Evolutionary conservation across 2,113 vertebrate species (phyloP).

Genomic region (Salvator merianae): DNA sequence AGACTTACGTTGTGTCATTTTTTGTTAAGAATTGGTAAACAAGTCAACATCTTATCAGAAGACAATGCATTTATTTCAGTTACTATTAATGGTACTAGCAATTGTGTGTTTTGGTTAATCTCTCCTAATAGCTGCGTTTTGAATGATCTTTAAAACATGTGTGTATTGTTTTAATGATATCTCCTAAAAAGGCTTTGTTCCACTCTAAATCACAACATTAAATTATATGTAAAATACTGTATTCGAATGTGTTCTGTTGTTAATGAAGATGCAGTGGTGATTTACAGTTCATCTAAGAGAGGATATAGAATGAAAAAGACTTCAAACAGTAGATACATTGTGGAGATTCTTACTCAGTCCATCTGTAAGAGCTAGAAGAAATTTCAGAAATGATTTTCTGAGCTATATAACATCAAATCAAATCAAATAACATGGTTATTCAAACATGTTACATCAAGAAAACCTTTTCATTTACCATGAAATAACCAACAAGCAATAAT

Average conservation of each 20-base stretch:
- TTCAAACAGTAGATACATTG: conserved; percentile 43
- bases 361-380: conserved; percentile 53
- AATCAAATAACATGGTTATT: conserved; percentile 72
- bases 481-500: conserved; percentile 72
- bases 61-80: neutral
- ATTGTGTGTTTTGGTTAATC: neutral
- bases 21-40: too few relatives aligned
- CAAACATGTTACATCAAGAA: conserved; percentile 73
- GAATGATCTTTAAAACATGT: neutral
- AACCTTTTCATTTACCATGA: conserved; percentile 71
- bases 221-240: neutral
- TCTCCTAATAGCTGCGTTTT: neutral
- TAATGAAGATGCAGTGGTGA: neutral
- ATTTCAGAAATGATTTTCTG: conserved; percentile 64
- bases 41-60: too few relatives aligned
- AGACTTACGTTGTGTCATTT: neutral
- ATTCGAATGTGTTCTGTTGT: conserved; percentile 18
- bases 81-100: neutral
- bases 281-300: conserved; percentile 49
- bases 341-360: conserved; percentile 63
- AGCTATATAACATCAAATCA: conserved; percentile 72
- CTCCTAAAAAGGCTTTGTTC: conserved; percentile 2
- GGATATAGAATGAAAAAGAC: neutral
- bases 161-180: conserved; percentile 11
- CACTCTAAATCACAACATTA: conserved; percentile 3